Conservation (phyloP, 1,140 invertebrate species). For the Zaprionus gabonicus region DNA sequence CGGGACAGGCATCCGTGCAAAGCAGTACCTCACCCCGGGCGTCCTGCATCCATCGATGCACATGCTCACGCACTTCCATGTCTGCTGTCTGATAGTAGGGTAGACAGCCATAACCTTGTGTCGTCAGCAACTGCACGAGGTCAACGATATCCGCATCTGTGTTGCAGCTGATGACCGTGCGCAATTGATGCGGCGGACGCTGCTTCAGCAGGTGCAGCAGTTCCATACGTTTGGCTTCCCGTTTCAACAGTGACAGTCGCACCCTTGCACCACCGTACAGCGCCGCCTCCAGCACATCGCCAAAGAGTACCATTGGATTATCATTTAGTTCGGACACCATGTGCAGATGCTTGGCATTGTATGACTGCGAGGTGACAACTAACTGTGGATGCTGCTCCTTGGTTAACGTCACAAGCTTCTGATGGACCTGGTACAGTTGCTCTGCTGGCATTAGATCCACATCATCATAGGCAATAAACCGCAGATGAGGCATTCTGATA, state of each 20-base stretch:
- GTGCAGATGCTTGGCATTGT: conserved; percentile 2
- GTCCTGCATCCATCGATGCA: conserved; percentile 35
- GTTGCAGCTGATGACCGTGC: conserved; percentile 54
- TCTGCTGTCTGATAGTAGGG: conserved; percentile 52
- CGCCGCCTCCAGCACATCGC: conserved; percentile 61
- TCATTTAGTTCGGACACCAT: conserved; percentile 21
- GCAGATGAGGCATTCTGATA: conserved; percentile 24
- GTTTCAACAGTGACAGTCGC: conserved; percentile 10
- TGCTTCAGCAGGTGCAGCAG: conserved; percentile 25
- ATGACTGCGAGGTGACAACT: conserved; percentile 46
- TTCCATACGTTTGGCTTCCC: conserved; percentile 7
- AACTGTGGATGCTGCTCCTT: conserved; percentile 33
- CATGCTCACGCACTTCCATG: conserved; percentile 16
- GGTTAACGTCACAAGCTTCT: background rate
- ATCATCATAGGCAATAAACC: conserved; percentile 53
- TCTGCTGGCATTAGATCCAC: conserved; percentile 45
- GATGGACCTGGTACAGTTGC: conserved; percentile 5
- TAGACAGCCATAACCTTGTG: conserved; percentile 31
- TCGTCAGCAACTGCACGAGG: conserved; percentile 1
- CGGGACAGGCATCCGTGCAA: conserved; percentile 62
- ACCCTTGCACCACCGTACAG: conserved; percentile 45
- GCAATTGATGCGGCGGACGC: conserved; percentile 32
- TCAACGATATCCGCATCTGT: conserved; percentile 40
- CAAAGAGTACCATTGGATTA: conserved; percentile 48
- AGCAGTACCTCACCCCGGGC: conserved; percentile 34